Evolutionary conservation across 1,140 invertebrate genomes (phyloP).

Genomic region (Odontomachus brunneus): DNA sequence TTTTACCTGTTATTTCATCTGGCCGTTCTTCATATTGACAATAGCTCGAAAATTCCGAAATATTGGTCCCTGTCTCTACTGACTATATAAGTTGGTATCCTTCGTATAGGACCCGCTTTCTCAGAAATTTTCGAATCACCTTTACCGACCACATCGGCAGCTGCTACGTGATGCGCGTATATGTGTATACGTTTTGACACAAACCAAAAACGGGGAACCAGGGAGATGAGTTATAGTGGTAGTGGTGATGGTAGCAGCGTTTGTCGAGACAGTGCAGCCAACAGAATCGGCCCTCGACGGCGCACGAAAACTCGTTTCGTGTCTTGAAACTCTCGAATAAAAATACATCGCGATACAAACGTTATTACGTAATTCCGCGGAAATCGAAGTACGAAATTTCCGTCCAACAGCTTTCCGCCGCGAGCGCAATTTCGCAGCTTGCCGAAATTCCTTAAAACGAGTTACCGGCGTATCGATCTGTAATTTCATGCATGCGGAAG

Average conservation of each 20-base stretch:
- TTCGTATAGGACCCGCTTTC: neutral
- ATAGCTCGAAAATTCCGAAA: conserved; percentile 73
- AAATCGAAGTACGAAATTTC: conserved; percentile 38
- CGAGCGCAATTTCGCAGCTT: conserved; percentile 26
- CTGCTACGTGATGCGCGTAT: neutral
- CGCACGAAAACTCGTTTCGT: conserved; percentile 25
- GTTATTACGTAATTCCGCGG: conserved; percentile 37
- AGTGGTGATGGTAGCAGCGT: neutral
- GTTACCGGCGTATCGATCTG: conserved; percentile 43
- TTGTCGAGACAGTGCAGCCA: neutral
- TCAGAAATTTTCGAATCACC: neutral
- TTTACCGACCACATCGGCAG: neutral
- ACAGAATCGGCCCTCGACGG: neutral
- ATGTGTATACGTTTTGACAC: neutral
- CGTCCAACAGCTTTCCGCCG: conserved; percentile 24
- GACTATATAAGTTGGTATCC: neutral
- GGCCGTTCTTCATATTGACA: neutral
- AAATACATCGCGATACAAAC: conserved; percentile 39
- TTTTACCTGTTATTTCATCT: conserved; percentile 10
- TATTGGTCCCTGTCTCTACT: conserved; percentile 48
- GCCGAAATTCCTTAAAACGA: conserved; percentile 49
- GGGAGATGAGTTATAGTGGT: neutral
- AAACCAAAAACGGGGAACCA: conserved; percentile 12
- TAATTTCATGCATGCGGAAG: conserved; percentile 50
- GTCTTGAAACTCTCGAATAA: conserved; percentile 11